Percentiles rank a stretch among this genome's conserved stretches.
These are phyloP conservation scores for Drosophila mayaguana DNA, from an alignment of 2,888 invertebrate genomes.

Conservation along the genomic window DNA sequence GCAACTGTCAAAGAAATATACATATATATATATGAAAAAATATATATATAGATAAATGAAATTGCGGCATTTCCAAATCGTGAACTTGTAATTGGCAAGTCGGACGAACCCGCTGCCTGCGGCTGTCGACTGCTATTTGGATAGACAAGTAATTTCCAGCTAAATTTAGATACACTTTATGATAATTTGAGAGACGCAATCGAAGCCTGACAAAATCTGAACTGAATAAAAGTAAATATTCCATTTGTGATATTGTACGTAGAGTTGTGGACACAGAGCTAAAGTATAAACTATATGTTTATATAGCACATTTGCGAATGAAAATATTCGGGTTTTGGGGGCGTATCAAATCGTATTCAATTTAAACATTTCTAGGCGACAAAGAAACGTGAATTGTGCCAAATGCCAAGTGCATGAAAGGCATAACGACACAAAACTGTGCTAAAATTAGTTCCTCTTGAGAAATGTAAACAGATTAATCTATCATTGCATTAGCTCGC, in stretches of 20 bases:
- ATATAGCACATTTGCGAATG: background rate
- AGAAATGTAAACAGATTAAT: slow-evolving; percentile 67
- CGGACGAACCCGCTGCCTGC: background rate
- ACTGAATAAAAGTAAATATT: slow-evolving; percentile 26
- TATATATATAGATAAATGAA: slow-evolving; percentile 35
- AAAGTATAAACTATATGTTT: slow-evolving; percentile 26
- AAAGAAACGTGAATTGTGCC: slow-evolving; percentile 56
- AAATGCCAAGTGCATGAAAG: slow-evolving; percentile 71
- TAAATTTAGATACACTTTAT: slow-evolving; percentile 53
- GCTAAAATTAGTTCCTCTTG: slow-evolving; percentile 45
- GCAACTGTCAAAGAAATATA: slow-evolving; percentile 43
- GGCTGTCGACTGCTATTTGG: slow-evolving; percentile 39
- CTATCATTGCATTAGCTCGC: slow-evolving; percentile 66
- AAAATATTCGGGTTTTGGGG: slow-evolving; percentile 3
- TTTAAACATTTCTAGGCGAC: slow-evolving; percentile 28
- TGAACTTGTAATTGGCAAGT: slow-evolving; percentile 73
- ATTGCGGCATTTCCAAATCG: slow-evolving; percentile 74
- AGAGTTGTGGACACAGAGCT: background rate
- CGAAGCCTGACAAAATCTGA: slow-evolving; percentile 10
- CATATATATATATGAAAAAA: slow-evolving; percentile 17
- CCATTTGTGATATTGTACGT: slow-evolving; percentile 13
- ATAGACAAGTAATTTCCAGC: slow-evolving; percentile 36
- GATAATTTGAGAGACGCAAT: slow-evolving; percentile 42
- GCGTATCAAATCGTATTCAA: slow-evolving; percentile 46
- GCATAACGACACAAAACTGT: slow-evolving; percentile 36